These are phyloP conservation scores for Heliconius hortense DNA, from an alignment of 2,888 invertebrate species.

Conservation along the genomic window DNA sequence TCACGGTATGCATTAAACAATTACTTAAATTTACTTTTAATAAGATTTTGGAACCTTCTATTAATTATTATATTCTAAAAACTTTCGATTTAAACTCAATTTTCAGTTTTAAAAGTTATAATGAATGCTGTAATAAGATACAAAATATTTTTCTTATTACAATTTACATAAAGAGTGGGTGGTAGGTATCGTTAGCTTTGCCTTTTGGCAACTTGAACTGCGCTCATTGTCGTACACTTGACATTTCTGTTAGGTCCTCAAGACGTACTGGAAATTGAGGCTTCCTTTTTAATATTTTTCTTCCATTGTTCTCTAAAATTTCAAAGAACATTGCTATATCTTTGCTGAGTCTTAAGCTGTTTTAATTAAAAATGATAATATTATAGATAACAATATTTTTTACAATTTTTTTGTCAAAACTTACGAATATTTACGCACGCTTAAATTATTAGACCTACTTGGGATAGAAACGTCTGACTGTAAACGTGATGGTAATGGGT, in stretches of 20 bases:
- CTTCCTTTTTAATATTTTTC: conserved; percentile 32
- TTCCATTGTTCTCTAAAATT: conserved; percentile 37
- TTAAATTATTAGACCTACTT: no score
- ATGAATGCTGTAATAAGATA: conserved; percentile 10
- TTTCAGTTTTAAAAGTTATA: conserved; percentile 1
- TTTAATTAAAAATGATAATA: conserved; percentile 25
- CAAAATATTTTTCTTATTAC: conserved; percentile 1
- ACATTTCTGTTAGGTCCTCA: conserved; percentile 40
- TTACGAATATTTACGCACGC: no score
- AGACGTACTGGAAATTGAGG: conserved; percentile 38
- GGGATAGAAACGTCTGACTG: no score
- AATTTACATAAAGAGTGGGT: conserved; percentile 34
- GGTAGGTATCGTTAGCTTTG: conserved; percentile 37
- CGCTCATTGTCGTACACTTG: conserved; percentile 39
- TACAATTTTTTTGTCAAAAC: not conserved
- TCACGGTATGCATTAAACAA: not conserved
- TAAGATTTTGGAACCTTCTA: not conserved
- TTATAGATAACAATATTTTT: conserved; percentile 25
- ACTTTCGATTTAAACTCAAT: not conserved
- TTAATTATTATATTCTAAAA: conserved; percentile 7
- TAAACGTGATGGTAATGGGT: no score
- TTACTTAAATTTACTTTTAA: not conserved
- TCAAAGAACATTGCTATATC: conserved; percentile 27
- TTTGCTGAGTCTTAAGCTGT: conserved; percentile 25
- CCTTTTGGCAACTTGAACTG: conserved; percentile 39